These are phyloP conservation scores for Amphimallon solstitiale DNA, from an alignment of 2,888 invertebrate genomes.

Conservation along the genomic window DNA sequence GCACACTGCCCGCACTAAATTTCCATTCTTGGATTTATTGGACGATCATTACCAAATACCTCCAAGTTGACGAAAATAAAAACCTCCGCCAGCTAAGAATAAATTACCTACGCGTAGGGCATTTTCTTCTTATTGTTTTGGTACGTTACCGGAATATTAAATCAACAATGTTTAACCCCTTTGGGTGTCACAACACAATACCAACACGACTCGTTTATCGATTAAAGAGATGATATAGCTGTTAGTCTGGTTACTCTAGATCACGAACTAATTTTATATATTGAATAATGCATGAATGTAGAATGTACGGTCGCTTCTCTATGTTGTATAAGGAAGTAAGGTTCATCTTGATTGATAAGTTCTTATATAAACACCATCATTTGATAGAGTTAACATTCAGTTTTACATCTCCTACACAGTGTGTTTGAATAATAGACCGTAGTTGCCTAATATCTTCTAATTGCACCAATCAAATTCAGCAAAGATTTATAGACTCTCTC, in stretches of 20 bases:
- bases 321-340: too few species aligned
- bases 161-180: constrained; percentile 20
- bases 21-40: constrained; percentile 32
- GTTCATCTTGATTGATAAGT: too few species aligned
- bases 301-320: too few species aligned
- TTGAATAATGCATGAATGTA: constrained; percentile 50
- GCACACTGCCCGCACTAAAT: constrained; percentile 26
- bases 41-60: constrained; percentile 20
- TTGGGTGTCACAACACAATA: constrained; percentile 34
- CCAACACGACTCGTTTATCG: constrained; percentile 34
- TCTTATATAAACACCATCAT: too few species aligned
- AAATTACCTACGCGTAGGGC: constrained; percentile 21
- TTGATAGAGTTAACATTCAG: too few species aligned
- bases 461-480: too few species aligned
- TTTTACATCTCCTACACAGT: too few species aligned
- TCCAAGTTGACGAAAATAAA: constrained; percentile 29
- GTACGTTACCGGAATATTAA: background rate
- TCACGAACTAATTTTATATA: constrained; percentile 51
- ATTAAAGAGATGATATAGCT: constrained; percentile 47
- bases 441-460: too few species aligned
- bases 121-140: constrained; percentile 16
- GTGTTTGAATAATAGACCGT: too few species aligned
- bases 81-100: background rate
- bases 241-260: constrained; percentile 48
- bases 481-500: too few species aligned